Evolutionary conservation across 2,888 invertebrate species (phyloP).

Genomic region (Atethmia centrago): DNA sequence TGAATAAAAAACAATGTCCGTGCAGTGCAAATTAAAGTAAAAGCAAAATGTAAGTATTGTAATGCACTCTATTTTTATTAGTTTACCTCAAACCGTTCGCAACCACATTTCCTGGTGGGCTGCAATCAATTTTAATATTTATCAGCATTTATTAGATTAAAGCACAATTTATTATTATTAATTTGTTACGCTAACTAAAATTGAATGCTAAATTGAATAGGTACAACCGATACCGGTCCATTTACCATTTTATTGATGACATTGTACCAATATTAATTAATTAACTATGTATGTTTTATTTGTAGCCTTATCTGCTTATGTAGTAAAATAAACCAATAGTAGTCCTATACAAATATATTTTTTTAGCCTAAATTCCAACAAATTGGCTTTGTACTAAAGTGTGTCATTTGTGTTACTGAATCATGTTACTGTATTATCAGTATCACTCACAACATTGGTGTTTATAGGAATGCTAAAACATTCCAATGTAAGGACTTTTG

Average conservation of each 20-base stretch:
- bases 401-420: too few relatives aligned
- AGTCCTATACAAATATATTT: neutral
- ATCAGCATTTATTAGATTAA: slow-evolving; percentile 50
- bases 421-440: slow-evolving; percentile 18
- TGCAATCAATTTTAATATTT: slow-evolving; percentile 77
- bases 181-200: slow-evolving; percentile 25
- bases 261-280: neutral
- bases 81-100: slow-evolving; percentile 84
- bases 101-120: slow-evolving; percentile 85
- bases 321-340: neutral
- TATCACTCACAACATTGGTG: neutral
- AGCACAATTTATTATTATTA: slow-evolving; percentile 33
- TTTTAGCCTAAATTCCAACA: neutral
- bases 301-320: neutral
- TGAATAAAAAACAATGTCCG: slow-evolving; percentile 36
- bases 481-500: slow-evolving; percentile 9
- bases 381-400: neutral
- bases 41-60: slow-evolving; percentile 50
- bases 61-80: slow-evolving; percentile 64
- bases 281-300: neutral
- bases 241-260: slow-evolving; percentile 5
- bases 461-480: neutral
- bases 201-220: neutral
- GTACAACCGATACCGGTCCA: slow-evolving; percentile 2
- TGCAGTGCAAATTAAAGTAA: slow-evolving; percentile 62